These are phyloP conservation scores for Tilapia sparmanii DNA, from an alignment of 2,113 vertebrate species.

Conservation along the genomic window DNA sequence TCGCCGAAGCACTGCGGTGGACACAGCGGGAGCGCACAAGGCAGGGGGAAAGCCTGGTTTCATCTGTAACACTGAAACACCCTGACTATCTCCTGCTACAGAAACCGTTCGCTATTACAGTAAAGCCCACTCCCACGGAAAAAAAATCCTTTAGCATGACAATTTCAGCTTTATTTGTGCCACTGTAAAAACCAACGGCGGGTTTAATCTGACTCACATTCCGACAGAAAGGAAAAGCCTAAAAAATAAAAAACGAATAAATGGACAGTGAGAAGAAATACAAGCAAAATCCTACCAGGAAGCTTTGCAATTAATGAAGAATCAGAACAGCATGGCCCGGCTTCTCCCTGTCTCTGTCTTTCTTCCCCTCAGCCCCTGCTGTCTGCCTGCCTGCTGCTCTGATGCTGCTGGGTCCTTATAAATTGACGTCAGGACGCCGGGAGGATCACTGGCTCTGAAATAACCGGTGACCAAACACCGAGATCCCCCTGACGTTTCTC, in stretches of 20 bases:
- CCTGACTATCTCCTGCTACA: not conserved
- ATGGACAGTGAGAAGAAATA: not conserved
- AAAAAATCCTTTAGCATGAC: not conserved
- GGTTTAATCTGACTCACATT: not conserved
- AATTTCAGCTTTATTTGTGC: not conserved
- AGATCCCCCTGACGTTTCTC: slow-evolving; percentile 34
- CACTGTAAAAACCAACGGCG: not conserved
- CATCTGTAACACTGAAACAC: not conserved
- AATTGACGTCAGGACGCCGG: slow-evolving; percentile 61
- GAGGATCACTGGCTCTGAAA: slow-evolving; percentile 54
- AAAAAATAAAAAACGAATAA: not conserved
- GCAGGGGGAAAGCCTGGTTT: not conserved
- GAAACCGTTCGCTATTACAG: not conserved
- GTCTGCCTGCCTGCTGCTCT: slow-evolving; percentile 11
- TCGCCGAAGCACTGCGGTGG: slow-evolving; percentile 7
- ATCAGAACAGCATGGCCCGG: slow-evolving; percentile 33
- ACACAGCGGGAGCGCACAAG: not conserved
- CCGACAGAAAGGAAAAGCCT: not conserved
- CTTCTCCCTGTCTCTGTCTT: not conserved
- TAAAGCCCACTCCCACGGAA: not conserved
- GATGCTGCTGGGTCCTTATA: slow-evolving; percentile 43
- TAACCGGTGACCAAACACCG: slow-evolving; percentile 56
- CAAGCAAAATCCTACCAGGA: slow-evolving; percentile 35
- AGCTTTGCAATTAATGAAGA: not conserved
- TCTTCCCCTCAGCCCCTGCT: not conserved